A percentile compares a stretch with the other conserved stretches of the same genome.
Conservation (phyloP, 2,888 invertebrate species). For the Aleiodes leptofemur region DNA sequence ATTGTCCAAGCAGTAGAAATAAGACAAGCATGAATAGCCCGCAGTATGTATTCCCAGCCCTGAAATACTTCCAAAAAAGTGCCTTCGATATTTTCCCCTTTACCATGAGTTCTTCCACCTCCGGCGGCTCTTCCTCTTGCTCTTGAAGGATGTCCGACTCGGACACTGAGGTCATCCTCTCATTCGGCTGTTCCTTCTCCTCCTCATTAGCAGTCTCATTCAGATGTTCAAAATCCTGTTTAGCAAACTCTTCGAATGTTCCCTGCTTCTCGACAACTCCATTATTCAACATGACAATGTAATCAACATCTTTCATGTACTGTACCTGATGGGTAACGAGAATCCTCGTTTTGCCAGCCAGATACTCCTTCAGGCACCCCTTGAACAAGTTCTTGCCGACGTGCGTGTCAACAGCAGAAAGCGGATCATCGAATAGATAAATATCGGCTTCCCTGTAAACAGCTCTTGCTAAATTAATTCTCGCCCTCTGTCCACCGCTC, state of each 20-base stretch:
- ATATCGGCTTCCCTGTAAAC: constrained; percentile 86
- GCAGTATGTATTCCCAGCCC: constrained; percentile 80
- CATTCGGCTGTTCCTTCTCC: constrained; percentile 44
- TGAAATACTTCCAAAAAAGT: constrained; percentile 83
- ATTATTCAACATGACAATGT: constrained; percentile 81
- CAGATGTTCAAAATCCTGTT: constrained; percentile 76
- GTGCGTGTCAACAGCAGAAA: constrained; percentile 87
- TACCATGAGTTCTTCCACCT: constrained; percentile 81
- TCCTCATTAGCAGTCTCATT: constrained; percentile 73
- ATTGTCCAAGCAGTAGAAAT: constrained; percentile 81
- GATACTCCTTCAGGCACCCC: constrained; percentile 81
- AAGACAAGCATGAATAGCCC: constrained; percentile 78
- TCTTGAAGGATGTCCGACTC: constrained; percentile 61
- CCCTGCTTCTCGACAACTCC: constrained; percentile 80
- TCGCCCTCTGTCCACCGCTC: constrained; percentile 88
- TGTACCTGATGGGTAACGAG: constrained; percentile 92
- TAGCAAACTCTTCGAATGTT: constrained; percentile 78
- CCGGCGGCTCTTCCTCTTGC: constrained; percentile 77
- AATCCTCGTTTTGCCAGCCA: constrained; percentile 83
- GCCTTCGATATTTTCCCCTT: constrained; percentile 80
- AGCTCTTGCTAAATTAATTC: constrained; percentile 86
- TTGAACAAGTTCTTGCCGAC: constrained; percentile 87
- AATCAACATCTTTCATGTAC: constrained; percentile 82
- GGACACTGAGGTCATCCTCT: not conserved
- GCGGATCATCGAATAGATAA: constrained; percentile 87